phyloP scores from a whole-genome alignment of 2,888 invertebrate genomes.

The Heliconius erato region DNA sequence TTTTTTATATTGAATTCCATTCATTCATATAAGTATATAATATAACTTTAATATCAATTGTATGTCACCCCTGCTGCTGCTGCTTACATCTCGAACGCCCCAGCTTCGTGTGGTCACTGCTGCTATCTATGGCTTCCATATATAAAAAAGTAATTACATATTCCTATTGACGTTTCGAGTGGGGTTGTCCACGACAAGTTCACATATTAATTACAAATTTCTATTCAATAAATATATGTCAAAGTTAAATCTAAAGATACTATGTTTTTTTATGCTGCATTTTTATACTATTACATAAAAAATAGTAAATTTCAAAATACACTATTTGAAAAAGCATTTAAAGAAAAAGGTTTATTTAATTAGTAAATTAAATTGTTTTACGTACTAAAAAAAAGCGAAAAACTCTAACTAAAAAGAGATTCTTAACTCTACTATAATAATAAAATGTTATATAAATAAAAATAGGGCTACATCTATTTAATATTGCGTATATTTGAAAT shows the following conservation, averaged over 20 bases:
- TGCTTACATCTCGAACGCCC: conserved; percentile 63
- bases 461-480: too few species aligned
- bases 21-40: background rate
- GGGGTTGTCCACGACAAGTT: conserved; percentile 57
- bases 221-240: conserved; percentile 3
- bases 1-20: background rate
- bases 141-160: conserved; percentile 77
- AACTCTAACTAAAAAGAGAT: too few species aligned
- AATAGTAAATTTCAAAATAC: too few species aligned
- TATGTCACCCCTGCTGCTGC: conserved; percentile 64
- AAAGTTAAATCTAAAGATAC: background rate
- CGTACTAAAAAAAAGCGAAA: too few species aligned
- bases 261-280: background rate
- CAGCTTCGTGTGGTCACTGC: conserved; percentile 65
- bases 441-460: too few species aligned
- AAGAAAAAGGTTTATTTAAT: too few species aligned
- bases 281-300: background rate
- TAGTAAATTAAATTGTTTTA: too few species aligned
- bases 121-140: conserved; percentile 78
- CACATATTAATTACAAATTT: conserved; percentile 31
- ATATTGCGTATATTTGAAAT: too few species aligned
- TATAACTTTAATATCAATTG: background rate
- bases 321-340: too few species aligned
- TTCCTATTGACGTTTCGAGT: conserved; percentile 71
- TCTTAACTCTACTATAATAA: too few species aligned